Evolutionary conservation across 2,888 invertebrate genomes (phyloP).

Genomic region (Rhagium mordax): DNA sequence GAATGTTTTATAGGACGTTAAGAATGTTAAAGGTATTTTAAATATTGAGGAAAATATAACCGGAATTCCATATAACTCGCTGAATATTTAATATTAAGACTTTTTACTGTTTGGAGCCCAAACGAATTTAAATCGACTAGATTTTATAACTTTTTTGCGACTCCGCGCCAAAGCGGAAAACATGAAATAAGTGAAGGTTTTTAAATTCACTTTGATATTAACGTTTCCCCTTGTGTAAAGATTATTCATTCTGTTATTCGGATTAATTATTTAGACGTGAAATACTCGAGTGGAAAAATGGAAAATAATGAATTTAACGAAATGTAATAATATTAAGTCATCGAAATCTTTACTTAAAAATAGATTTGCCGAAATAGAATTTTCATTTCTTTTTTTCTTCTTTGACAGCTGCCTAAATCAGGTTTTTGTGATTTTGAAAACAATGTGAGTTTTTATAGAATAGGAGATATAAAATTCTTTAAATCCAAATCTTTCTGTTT

Average conservation of each 20-base stretch:
- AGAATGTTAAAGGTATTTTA: conserved; percentile 21
- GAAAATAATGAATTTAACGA: too few relatives aligned
- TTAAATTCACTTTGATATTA: conserved; percentile 8
- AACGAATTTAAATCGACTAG: conserved; percentile 11
- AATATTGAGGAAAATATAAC: conserved; percentile 22
- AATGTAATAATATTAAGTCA: too few relatives aligned
- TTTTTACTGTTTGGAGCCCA: background rate
- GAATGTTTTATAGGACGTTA: conserved; percentile 1
- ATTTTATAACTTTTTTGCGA: conserved; percentile 16
- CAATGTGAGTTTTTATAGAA: too few relatives aligned
- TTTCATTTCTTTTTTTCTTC: too few relatives aligned
- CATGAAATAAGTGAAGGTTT: conserved; percentile 10
- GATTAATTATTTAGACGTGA: background rate
- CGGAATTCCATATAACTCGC: conserved; percentile 23
- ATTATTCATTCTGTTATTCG: background rate
- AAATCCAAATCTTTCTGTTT: too few relatives aligned
- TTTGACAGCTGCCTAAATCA: too few relatives aligned
- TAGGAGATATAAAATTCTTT: too few relatives aligned
- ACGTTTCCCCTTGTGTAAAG: background rate
- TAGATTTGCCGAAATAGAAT: too few relatives aligned
- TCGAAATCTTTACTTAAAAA: too few relatives aligned
- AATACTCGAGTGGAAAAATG: too few relatives aligned
- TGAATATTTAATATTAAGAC: conserved; percentile 34
- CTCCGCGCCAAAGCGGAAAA: conserved; percentile 2
- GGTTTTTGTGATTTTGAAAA: too few relatives aligned